A percentile compares a stretch with the other conserved stretches of the same genome.
These are phyloP conservation scores for Creontiades dilutus DNA, from an alignment of 2,888 invertebrate genomes.

Conservation along the genomic window DNA sequence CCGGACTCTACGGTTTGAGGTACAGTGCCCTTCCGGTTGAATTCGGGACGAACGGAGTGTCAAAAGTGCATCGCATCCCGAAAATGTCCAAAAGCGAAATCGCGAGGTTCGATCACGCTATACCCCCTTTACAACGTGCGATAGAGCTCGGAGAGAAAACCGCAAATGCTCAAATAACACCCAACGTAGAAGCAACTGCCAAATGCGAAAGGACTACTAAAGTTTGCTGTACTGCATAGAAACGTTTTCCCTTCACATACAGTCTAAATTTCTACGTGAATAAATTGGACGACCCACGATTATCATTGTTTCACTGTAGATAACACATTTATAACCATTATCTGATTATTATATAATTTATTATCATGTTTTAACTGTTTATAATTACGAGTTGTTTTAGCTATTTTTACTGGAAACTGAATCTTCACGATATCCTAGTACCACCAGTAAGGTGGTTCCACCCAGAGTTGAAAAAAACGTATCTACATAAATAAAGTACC, in stretches of 20 bases:
- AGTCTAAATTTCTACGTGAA: neutral
- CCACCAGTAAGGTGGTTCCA: too few species aligned
- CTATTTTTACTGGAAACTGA: too few species aligned
- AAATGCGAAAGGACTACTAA: neutral
- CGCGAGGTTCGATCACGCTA: constrained; percentile 56
- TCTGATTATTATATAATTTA: too few species aligned
- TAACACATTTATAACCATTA: too few species aligned
- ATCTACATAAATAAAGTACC: too few species aligned
- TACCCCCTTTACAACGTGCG: constrained; percentile 40
- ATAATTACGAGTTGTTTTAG: too few species aligned
- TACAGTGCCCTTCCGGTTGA: constrained; percentile 72
- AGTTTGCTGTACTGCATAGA: neutral
- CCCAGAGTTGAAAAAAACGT: too few species aligned
- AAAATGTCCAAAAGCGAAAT: constrained; percentile 65
- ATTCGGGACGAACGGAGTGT: constrained; percentile 60
- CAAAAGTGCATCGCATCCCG: constrained; percentile 53
- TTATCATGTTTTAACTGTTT: too few species aligned
- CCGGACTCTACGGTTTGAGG: constrained; percentile 50
- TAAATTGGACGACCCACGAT: neutral
- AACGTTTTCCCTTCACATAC: neutral
- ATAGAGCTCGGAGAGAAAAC: constrained; percentile 50
- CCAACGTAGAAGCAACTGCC: neutral
- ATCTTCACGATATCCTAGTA: too few species aligned
- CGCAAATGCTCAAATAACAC: neutral
- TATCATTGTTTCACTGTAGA: too few species aligned